These are phyloP conservation scores for Festucalex cinctus DNA, from an alignment of 2,113 vertebrate genomes.

Conservation along the genomic window DNA sequence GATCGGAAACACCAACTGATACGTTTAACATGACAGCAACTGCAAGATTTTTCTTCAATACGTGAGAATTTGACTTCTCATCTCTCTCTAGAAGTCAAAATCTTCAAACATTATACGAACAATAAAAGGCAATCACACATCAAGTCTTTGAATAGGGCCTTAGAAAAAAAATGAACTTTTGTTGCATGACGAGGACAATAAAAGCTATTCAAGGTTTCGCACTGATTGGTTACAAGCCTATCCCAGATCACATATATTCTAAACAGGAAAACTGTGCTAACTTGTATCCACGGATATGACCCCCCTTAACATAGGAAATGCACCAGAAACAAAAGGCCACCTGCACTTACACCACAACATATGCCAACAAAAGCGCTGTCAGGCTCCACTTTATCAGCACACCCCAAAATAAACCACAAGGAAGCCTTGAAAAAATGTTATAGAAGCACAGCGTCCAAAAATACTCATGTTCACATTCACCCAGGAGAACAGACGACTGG, in stretches of 20 bases:
- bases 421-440: neutral
- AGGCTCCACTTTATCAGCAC: slow-evolving; percentile 12
- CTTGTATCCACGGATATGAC: slow-evolving; percentile 70
- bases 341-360: slow-evolving; percentile 26
- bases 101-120: too few relatives aligned
- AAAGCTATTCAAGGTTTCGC: neutral
- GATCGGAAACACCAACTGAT: slow-evolving; percentile 26
- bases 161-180: neutral
- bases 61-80: neutral
- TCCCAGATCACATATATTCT: slow-evolving; percentile 46
- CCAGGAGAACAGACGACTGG: neutral
- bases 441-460: rapidly evolving
- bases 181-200: neutral
- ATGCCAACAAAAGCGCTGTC: neutral
- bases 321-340: slow-evolving; percentile 37
- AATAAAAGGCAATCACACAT: neutral
- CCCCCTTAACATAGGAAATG: slow-evolving; percentile 72
- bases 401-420: neutral
- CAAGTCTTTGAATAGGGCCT: neutral
- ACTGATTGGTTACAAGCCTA: slow-evolving; percentile 54
- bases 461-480: neutral
- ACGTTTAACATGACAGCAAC: neutral
- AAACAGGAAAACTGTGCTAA: slow-evolving; percentile 75
- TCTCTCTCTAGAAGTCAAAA: neutral
- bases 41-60: too few relatives aligned